Percentiles rank a stretch among this genome's conserved stretches.
Conservation (phyloP, 2,888 invertebrate genomes). For the Melangyna quadrimaculata region DNA sequence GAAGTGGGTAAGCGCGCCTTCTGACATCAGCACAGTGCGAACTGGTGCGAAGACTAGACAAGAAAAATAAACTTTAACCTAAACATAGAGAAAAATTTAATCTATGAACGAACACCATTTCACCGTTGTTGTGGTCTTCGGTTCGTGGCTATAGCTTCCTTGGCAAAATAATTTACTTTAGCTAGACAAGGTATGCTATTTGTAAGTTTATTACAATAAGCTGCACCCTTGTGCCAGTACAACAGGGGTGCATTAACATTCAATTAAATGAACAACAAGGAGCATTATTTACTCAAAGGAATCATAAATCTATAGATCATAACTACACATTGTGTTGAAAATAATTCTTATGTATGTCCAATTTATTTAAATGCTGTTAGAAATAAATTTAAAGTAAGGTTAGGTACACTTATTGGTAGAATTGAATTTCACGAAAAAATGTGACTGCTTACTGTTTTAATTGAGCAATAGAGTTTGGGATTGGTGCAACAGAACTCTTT, state of each 20-base stretch:
- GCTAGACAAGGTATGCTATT: not conserved
- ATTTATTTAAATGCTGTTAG: too few relatives aligned
- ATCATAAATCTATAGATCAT: too few relatives aligned
- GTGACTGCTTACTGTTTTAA: too few relatives aligned
- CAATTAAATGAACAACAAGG: too few relatives aligned
- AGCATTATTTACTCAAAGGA: too few relatives aligned
- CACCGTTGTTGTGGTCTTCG: not conserved
- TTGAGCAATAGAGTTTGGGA: too few relatives aligned
- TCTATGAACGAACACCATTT: slow-evolving; percentile 5
- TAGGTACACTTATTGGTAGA: too few relatives aligned
- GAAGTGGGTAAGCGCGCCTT: slow-evolving; percentile 27
- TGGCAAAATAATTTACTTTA: not conserved
- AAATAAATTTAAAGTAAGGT: too few relatives aligned
- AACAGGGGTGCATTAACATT: not conserved
- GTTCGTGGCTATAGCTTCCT: not conserved
- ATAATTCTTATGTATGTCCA: too few relatives aligned
- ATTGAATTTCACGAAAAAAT: too few relatives aligned
- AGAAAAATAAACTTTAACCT: slow-evolving; percentile 31
- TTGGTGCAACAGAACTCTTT: too few relatives aligned
- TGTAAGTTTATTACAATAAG: slow-evolving; percentile 35
- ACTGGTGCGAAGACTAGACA: slow-evolving; percentile 47
- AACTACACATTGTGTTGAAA: too few relatives aligned
- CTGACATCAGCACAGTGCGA: not conserved
- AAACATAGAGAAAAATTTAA: slow-evolving; percentile 33
- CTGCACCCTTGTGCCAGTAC: not conserved